Conservation (phyloP, 2,113 vertebrate genomes). For the Lanius collurio region DNA sequence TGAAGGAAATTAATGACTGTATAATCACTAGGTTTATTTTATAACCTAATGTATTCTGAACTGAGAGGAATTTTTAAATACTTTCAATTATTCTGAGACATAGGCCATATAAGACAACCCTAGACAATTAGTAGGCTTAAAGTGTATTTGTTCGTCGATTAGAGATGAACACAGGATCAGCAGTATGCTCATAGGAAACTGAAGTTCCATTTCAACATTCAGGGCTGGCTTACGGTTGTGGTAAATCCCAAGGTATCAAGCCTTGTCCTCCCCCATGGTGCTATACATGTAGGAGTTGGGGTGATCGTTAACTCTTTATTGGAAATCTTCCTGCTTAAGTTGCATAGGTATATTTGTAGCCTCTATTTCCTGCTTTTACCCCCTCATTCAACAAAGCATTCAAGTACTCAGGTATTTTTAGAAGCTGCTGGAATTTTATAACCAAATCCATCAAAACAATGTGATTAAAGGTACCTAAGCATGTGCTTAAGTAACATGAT, state of each 20-base stretch:
- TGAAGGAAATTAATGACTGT: neutral
- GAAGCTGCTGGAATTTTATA: neutral
- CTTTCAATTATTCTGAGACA: neutral
- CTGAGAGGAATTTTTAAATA: neutral
- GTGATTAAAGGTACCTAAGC: neutral
- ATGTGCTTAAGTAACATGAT: neutral
- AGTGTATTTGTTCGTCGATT: rapidly evolving
- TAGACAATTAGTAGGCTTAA: neutral
- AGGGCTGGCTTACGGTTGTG: neutral
- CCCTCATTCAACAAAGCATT: neutral
- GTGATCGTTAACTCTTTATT: neutral
- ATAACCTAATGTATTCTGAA: neutral
- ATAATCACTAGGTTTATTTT: neutral
- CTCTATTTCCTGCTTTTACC: neutral
- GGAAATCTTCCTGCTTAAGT: neutral
- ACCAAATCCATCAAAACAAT: neutral
- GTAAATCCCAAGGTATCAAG: neutral
- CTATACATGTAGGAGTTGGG: neutral
- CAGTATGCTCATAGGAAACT: neutral
- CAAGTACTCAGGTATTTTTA: neutral
- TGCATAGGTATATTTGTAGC: neutral
- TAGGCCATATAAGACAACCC: neutral
- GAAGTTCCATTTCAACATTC: neutral
- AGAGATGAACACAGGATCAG: neutral
- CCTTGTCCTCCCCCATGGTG: neutral